These are phyloP conservation scores for Mionectes macconnelli DNA, from an alignment of 2,113 vertebrate genomes.

Conservation along the genomic window DNA sequence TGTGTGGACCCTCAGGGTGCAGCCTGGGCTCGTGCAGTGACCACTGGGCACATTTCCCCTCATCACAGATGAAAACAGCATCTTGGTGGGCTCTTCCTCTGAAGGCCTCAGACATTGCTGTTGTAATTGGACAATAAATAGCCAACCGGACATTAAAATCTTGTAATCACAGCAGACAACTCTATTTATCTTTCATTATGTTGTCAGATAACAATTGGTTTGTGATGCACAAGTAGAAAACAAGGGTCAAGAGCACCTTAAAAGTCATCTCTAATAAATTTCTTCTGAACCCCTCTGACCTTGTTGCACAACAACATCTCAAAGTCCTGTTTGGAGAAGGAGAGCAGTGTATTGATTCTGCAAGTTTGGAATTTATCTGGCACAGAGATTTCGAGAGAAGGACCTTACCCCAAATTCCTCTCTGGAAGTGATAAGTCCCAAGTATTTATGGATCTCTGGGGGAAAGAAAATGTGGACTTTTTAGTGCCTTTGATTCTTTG, in stretches of 20 bases:
- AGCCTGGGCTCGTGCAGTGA: neutral
- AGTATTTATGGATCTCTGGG: neutral
- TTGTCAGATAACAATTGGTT: neutral
- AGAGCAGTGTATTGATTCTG: neutral
- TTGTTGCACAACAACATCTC: neutral
- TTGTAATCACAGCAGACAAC: neutral
- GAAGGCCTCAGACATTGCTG: neutral
- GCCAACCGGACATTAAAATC: neutral
- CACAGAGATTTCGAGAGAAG: neutral
- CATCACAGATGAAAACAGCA: neutral
- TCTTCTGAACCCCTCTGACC: neutral
- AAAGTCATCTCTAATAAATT: neutral
- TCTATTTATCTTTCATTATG: neutral
- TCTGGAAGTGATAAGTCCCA: neutral
- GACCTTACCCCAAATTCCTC: neutral
- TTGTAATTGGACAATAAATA: neutral
- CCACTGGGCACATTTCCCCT: neutral
- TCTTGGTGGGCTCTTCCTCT: neutral
- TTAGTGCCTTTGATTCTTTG: neutral
- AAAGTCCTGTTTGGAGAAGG: neutral
- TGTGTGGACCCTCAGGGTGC: rapidly evolving
- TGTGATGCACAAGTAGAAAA: neutral
- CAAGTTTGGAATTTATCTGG: neutral
- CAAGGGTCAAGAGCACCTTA: neutral
- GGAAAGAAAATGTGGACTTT: neutral